Percentiles rank a stretch among this genome's conserved stretches.
phyloP scores from a whole-genome alignment of 2,797 vertebrate genomes.

The Sarcophilus harrisii region DNA sequence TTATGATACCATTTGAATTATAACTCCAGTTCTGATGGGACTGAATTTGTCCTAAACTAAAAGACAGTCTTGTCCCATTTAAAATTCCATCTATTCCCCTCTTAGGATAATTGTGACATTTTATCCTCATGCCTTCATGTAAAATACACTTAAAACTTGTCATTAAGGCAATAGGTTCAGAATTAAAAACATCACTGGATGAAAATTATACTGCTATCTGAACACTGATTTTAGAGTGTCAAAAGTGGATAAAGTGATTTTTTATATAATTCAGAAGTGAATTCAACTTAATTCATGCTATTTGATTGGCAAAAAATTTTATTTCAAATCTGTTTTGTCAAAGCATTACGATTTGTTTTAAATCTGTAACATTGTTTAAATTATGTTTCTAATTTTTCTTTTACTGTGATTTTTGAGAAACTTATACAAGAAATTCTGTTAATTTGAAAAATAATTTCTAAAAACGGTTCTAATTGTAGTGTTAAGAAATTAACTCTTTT shows the following conservation, averaged over 20 bases:
- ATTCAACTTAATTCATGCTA: not conserved
- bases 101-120: not conserved
- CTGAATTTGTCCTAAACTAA: not conserved
- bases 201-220: not conserved
- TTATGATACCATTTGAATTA: not conserved
- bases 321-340: not conserved
- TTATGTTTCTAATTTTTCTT: not conserved
- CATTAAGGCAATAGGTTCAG: not conserved
- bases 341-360: not conserved
- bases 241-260: not conserved
- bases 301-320: not conserved
- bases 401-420: not conserved
- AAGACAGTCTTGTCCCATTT: not conserved
- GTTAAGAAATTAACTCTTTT: not conserved
- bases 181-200: not conserved
- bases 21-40: not conserved
- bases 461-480: not conserved
- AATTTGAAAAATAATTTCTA: not conserved
- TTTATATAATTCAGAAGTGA: not conserved
- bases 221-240: not conserved
- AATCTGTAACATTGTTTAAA: not conserved
- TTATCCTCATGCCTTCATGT: not conserved
- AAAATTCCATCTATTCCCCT: not conserved
- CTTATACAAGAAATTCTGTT: not conserved
- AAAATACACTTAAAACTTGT: not conserved